phyloP scores from a whole-genome alignment of 2,797 vertebrate species.

The Spinus pinus region DNA sequence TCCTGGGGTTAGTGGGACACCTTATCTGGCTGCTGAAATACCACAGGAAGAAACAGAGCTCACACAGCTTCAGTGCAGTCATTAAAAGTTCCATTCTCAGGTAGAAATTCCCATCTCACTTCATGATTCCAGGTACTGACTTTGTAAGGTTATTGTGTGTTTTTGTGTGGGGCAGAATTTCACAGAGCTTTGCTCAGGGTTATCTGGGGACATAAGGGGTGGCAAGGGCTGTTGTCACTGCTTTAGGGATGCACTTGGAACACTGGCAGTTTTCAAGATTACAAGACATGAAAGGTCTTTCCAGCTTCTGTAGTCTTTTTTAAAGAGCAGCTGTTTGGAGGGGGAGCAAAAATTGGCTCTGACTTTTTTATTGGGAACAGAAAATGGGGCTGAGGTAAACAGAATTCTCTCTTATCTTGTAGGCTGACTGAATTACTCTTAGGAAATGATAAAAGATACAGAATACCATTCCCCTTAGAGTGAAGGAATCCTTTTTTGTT shows the following conservation, averaged over 20 bases:
- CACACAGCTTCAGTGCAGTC: not conserved
- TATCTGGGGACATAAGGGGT: not conserved
- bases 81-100: not conserved
- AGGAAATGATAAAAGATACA: not conserved
- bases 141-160: not conserved
- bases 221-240: not conserved
- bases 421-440: not conserved
- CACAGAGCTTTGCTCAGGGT: not conserved
- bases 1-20: not conserved
- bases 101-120: not conserved
- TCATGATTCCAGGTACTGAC: not conserved
- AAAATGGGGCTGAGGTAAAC: not conserved
- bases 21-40: not conserved
- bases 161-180: not conserved
- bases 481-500: not conserved
- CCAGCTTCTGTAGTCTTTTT: not conserved
- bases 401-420: not conserved
- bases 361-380: not conserved
- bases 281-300: not conserved
- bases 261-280: not conserved
- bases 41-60: not conserved
- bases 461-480: not conserved
- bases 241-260: not conserved
- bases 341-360: not conserved
- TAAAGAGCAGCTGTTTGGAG: not conserved